Base-by-base conservation (phyloP, 2,888 invertebrate species). In the Melikaiella ostensackeni region DNA sequence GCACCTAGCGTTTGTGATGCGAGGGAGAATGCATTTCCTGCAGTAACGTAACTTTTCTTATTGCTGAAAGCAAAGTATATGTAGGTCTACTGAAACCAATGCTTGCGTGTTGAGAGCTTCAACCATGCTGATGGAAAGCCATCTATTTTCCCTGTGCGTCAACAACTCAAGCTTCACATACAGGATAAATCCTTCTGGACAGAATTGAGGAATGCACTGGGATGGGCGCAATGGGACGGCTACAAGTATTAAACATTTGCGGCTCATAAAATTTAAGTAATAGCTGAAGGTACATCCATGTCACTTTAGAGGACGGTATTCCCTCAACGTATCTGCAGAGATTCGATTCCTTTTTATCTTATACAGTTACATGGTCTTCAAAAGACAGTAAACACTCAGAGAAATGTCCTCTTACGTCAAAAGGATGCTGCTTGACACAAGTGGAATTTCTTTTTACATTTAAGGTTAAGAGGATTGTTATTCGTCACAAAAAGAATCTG, bases 1-100 rank as follows among this genome's bases (percentile, higher is more conserved):
- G 42, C 38, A 42, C 38, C 6, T 46, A 46, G 46, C 66, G 46
- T 66, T 66, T 66, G 42, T 66, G 66, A 66, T 27, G 19, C 38
- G 21, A 64, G 64, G 21, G 38, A 64, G 24, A 66, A 66, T 66
- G 42, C 38, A 66, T 66, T 66, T 66, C 42, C 66, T 27, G 27
- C 27, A 46, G 64, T 38, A 46, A 66, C 38, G 66, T 46, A 66
- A 66, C 66, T 66, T 66, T 66, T 27, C 66, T 66, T 66, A 66
- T 66, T 66, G 66, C 42, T 42, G 66, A 27, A 64, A 42, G 42
- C 21, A 19, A 66, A 66, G 42, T 66, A 66, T 35, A 64, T 66
- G 46, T 24, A 38, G 42, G 42, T 66, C 46, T 42, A 66, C 27
- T 27, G 66, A 46, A 46, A 46, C 66, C 66, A 66, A 46, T 66